Evolutionary conservation across 2,888 invertebrate species (phyloP).

Genomic region (Tachina fera): DNA sequence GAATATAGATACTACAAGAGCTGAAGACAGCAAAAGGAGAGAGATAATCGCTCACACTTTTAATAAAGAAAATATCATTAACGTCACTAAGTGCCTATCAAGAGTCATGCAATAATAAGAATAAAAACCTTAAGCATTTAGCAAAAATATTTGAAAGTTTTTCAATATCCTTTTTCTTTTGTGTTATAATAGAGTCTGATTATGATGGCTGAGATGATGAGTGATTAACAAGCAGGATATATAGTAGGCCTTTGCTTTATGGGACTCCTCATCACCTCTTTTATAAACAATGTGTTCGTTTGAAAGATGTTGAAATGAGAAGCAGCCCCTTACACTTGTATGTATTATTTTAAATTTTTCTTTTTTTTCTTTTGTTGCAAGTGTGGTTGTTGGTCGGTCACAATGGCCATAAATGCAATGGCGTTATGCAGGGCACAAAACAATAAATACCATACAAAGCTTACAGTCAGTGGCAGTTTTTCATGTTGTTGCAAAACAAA

Average conservation of each 20-base stretch:
- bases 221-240: conserved; percentile 63
- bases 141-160: background rate
- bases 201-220: conserved; percentile 31
- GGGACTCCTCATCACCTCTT: conserved; percentile 47
- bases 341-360: background rate
- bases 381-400: conserved; percentile 4
- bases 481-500: background rate
- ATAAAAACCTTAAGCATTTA: background rate
- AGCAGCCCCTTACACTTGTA: conserved; percentile 27
- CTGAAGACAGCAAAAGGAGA: background rate
- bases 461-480: background rate
- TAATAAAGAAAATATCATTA: conserved; percentile 49
- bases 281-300: background rate
- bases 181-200: background rate
- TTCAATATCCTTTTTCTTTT: background rate
- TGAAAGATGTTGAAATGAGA: conserved; percentile 19
- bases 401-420: conserved; percentile 48
- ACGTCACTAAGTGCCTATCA: conserved; percentile 61
- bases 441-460: background rate
- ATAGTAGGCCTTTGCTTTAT: conserved; percentile 43
- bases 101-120: conserved; percentile 48
- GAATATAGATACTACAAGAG: too few species aligned
- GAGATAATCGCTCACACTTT: background rate
- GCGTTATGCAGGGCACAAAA: conserved; percentile 33
- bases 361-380: too few species aligned